Percentiles rank a stretch among this genome's conserved stretches.
These are phyloP conservation scores for Autographa pulchrina DNA, from an alignment of 2,888 invertebrate species.

Conservation along the genomic window DNA sequence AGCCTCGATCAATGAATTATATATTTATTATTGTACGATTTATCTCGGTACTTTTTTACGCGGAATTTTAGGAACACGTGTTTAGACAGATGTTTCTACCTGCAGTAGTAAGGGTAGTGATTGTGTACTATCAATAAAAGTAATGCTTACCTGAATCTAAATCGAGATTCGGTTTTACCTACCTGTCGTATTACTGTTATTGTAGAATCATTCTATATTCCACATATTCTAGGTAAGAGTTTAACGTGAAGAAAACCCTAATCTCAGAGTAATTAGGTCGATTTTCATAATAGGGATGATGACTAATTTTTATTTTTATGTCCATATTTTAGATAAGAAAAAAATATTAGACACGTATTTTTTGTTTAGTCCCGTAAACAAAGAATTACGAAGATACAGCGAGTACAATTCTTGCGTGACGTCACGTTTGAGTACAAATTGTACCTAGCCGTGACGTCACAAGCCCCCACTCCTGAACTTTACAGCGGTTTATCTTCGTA, in stretches of 20 bases:
- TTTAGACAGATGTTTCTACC: constrained; percentile 1
- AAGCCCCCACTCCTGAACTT: no score
- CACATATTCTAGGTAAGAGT: neutral
- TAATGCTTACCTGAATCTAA: neutral
- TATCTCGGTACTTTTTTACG: neutral
- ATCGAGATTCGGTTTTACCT: constrained; percentile 4
- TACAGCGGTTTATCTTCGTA: no score
- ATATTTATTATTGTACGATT: neutral
- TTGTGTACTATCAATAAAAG: neutral
- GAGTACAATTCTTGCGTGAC: no score
- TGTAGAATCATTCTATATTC: no score
- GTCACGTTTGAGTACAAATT: no score
- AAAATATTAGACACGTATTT: no score
- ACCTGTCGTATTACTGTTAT: neutral
- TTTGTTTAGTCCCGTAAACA: no score
- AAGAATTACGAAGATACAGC: no score
- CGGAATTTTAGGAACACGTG: neutral
- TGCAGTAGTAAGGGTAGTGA: neutral
- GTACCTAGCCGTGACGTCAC: no score
- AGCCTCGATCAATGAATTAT: neutral
- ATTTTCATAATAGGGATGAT: no score
- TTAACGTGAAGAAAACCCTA: neutral
- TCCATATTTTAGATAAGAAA: no score
- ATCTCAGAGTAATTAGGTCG: neutral
- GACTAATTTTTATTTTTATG: no score